phyloP scores from a whole-genome alignment of 1,140 invertebrate species.

The Glossosoma conforme region DNA sequence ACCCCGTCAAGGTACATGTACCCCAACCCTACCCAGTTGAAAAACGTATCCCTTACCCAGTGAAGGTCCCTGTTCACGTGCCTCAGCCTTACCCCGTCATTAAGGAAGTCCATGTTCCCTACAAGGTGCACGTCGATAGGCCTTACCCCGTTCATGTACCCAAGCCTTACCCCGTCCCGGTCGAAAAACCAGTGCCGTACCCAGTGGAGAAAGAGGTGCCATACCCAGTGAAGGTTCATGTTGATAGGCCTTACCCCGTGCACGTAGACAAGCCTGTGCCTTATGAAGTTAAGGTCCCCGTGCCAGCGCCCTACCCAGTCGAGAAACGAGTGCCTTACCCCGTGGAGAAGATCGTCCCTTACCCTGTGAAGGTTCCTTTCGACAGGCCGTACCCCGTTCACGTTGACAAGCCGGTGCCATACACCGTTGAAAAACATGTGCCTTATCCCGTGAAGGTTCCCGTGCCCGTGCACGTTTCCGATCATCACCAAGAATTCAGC shows the following conservation, averaged over 20 bases:
- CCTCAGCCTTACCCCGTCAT: slow-evolving; percentile 61
- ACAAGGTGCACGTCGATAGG: slow-evolving; percentile 66
- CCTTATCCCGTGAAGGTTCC: slow-evolving; percentile 58
- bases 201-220: slow-evolving; percentile 63
- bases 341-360: slow-evolving; percentile 56
- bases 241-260: slow-evolving; percentile 55
- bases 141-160: slow-evolving; percentile 69
- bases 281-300: slow-evolving; percentile 53
- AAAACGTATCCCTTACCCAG: slow-evolving; percentile 58
- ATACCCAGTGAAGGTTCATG: slow-evolving; percentile 57
- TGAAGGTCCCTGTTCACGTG: slow-evolving; percentile 60
- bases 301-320: slow-evolving; percentile 49
- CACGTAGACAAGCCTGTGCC: slow-evolving; percentile 52
- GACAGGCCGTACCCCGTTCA: slow-evolving; percentile 56
- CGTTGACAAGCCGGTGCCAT: slow-evolving; percentile 55
- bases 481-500: slow-evolving; percentile 37
- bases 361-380: slow-evolving; percentile 55
- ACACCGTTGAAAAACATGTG: slow-evolving; percentile 53
- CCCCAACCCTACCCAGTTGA: slow-evolving; percentile 55
- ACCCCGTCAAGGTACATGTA: slow-evolving; percentile 53
- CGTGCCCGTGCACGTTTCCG: slow-evolving; percentile 50
- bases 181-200: slow-evolving; percentile 64
- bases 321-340: slow-evolving; percentile 54
- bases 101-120: slow-evolving; percentile 59
- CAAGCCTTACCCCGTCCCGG: slow-evolving; percentile 57